Evolutionary conservation across 2,888 invertebrate genomes (phyloP).

Genomic region (Thecophora atra): DNA sequence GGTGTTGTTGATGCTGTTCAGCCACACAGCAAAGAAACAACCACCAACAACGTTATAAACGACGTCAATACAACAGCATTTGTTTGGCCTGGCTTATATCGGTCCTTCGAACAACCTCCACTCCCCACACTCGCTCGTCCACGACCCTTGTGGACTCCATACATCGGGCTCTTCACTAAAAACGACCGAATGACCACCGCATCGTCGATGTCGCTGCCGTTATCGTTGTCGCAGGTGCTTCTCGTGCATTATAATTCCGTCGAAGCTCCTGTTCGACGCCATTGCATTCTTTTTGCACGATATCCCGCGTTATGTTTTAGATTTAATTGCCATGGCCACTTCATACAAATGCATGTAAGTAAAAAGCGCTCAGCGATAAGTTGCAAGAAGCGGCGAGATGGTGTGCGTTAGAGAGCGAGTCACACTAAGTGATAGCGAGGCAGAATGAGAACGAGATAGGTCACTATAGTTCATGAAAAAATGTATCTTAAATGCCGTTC

Average conservation of each 20-base stretch:
- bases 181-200: constrained; percentile 41
- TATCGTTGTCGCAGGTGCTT: too few species aligned
- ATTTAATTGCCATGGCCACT: constrained; percentile 64
- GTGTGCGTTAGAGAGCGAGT: background rate
- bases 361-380: background rate
- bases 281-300: constrained; percentile 65
- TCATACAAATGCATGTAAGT: constrained; percentile 67
- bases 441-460: too few species aligned
- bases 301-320: constrained; percentile 66
- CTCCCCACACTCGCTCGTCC: background rate
- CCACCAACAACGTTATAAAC: constrained; percentile 22
- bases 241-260: constrained; percentile 66
- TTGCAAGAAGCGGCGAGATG: background rate
- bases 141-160: background rate
- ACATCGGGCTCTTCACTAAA: background rate
- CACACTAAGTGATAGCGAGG: too few species aligned
- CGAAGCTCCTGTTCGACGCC: constrained; percentile 64
- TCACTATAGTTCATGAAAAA: too few species aligned
- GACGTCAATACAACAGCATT: constrained; percentile 20
- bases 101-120: background rate
- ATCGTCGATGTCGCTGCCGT: constrained; percentile 62
- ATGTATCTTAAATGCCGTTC: too few species aligned
- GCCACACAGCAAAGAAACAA: constrained; percentile 28
- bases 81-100: background rate
- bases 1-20: background rate